Evolutionary conservation across 1,140 invertebrate species (phyloP), one percentile per base, ranked within the genome.

Genomic region (Lysiphlebus fabarum): DNA sequence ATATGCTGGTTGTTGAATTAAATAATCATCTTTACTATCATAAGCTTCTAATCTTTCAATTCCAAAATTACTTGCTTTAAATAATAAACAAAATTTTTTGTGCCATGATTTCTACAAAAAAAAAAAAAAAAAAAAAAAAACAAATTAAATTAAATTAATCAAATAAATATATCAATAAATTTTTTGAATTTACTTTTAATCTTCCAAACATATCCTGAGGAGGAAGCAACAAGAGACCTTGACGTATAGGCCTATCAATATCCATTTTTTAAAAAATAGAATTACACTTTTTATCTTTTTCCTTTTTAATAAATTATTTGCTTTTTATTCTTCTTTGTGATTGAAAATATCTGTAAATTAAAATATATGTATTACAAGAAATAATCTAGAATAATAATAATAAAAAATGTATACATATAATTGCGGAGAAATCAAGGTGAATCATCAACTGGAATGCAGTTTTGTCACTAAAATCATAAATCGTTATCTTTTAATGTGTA

Each of bases 31-130:
- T 74, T 88, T 86, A 74, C 81, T 87, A 48, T 93, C 91, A 76
- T 89, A 92, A 63, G 93, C 86, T 82, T 93, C 91, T 38, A 93
- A 75, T 48, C 91, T 81, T 70, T 90, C 88, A 64, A 93, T 88
- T 10, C 91, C 91, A 77, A 87, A 87, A 70, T 90, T 91, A 70
- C 90, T 92, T 37, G 87, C 83, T 78, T 86, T 89, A 65, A 87
- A 92, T 5, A 93, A 74, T 64, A 89, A 82, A 68, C 87, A 90
- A 66, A 85, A 88, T 71, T 87, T 90, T 66, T 86, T 88, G 64
- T 89, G 86, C 88, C 87, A 90, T 9, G 84, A 82, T 86, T 90
- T 89, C 87, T 89, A 64, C 66, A 67, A 73, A 64, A 45, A 67
- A 59, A 48, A 66, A 34, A 65, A 57, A 61, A 10, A 54, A 40